Conservation (phyloP, 2,888 invertebrate species). For the Autographa gamma region DNA sequence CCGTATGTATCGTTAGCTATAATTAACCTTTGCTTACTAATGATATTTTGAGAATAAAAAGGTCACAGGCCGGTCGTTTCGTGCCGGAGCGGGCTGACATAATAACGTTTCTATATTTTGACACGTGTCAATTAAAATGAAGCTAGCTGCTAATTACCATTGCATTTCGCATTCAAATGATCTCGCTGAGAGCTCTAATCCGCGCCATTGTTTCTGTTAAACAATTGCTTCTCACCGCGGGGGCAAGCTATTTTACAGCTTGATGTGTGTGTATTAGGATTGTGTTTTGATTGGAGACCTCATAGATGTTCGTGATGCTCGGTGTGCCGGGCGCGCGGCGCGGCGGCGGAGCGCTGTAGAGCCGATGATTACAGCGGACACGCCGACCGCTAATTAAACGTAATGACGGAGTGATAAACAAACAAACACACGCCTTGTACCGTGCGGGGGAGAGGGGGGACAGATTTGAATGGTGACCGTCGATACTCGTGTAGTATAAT, state of each 20-base stretch:
- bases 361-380: slow-evolving; percentile 48
- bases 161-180: slow-evolving; percentile 59
- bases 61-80: slow-evolving; percentile 9
- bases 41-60: slow-evolving; percentile 14
- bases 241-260: slow-evolving; percentile 15
- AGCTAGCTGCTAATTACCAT: slow-evolving; percentile 51
- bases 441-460: background rate
- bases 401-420: slow-evolving; percentile 75
- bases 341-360: slow-evolving; percentile 24
- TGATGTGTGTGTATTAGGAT: slow-evolving; percentile 1
- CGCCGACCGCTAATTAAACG: slow-evolving; percentile 72
- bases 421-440: slow-evolving; percentile 61
- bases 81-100: background rate
- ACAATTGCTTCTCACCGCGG: slow-evolving; percentile 59
- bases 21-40: slow-evolving; percentile 15
- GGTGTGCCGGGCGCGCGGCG: slow-evolving; percentile 20
- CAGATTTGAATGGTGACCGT: slow-evolving; percentile 38
- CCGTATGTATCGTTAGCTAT: slow-evolving; percentile 20
- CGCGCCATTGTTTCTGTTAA: slow-evolving; percentile 61
- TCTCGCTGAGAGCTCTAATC: slow-evolving; percentile 57
- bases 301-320: slow-evolving; percentile 7
- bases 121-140: slow-evolving; percentile 55
- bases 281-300: background rate
- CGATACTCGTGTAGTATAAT: slow-evolving; percentile 28
- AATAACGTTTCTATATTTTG: slow-evolving; percentile 18